Evolutionary conservation across 2,797 vertebrate genomes (phyloP).

Genomic region (Limnodromus scolopaceus): DNA sequence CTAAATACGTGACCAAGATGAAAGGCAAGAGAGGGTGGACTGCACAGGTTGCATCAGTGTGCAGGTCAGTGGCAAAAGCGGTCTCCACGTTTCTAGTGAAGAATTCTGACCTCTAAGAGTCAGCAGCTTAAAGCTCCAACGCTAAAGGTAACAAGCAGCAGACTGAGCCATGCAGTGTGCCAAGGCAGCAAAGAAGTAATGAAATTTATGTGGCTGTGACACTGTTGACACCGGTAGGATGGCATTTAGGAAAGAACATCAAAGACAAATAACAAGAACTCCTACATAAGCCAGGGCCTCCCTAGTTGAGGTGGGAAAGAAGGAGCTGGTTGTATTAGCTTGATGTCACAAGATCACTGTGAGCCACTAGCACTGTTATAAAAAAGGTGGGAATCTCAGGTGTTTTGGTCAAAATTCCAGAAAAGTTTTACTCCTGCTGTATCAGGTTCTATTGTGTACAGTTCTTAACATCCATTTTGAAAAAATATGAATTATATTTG

Average conservation of each 20-base stretch:
- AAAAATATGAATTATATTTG: background rate
- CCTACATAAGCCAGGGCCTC: background rate
- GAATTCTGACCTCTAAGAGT: background rate
- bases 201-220: background rate
- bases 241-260: background rate
- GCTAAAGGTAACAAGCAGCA: background rate
- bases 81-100: background rate
- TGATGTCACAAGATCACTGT: background rate
- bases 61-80: background rate
- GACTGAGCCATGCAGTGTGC: background rate
- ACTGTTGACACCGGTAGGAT: background rate
- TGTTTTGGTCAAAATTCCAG: background rate
- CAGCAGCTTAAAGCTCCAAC: background rate
- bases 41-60: rapidly evolving
- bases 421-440: background rate
- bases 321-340: background rate
- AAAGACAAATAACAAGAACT: background rate
- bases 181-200: background rate
- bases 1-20: background rate
- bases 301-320: background rate
- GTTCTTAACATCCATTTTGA: background rate
- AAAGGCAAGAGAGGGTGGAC: background rate
- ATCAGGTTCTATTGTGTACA: background rate
- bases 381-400: background rate
- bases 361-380: background rate